phyloP scores from a whole-genome alignment of 2,888 invertebrate genomes.

The Drosophila kambysellisi region DNA sequence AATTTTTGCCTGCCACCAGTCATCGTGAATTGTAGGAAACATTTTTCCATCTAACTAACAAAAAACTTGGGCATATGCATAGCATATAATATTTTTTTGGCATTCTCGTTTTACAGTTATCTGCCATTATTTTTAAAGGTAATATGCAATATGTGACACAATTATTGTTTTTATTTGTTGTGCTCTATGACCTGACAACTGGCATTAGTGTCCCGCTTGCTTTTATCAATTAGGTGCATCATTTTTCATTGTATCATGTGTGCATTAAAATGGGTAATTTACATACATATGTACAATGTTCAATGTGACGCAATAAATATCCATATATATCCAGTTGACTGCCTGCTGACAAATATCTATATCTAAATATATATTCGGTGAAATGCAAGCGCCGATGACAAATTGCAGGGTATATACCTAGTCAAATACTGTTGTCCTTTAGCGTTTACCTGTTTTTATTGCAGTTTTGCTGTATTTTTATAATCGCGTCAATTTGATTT shows the following conservation, averaged over 20 bases:
- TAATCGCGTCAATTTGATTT: conserved; percentile 55
- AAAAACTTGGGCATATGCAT: conserved; percentile 30
- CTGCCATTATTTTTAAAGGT: conserved; percentile 41
- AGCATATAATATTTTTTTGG: conserved; percentile 36
- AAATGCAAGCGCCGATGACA: neutral
- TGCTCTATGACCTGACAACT: conserved; percentile 60
- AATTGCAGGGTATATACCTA: conserved; percentile 10
- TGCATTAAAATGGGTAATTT: conserved; percentile 4
- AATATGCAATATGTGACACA: conserved; percentile 48
- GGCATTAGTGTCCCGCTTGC: conserved; percentile 31
- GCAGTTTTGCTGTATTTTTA: conserved; percentile 29
- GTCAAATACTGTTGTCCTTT: neutral
- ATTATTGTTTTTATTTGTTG: conserved; percentile 16
- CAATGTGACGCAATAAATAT: neutral
- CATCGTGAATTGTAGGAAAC: conserved; percentile 32
- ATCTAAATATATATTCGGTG: neutral
- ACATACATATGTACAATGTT: neutral
- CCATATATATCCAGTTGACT: neutral
- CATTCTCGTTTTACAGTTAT: conserved; percentile 15
- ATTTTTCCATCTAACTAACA: conserved; percentile 20
- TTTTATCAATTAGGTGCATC: conserved; percentile 57
- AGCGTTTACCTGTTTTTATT: neutral
- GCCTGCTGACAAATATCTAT: neutral
- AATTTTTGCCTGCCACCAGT: conserved; percentile 3
- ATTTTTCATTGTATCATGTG: conserved; percentile 36